Conservation (phyloP, 2,113 vertebrate species). For the Ardeotis arabs region DNA sequence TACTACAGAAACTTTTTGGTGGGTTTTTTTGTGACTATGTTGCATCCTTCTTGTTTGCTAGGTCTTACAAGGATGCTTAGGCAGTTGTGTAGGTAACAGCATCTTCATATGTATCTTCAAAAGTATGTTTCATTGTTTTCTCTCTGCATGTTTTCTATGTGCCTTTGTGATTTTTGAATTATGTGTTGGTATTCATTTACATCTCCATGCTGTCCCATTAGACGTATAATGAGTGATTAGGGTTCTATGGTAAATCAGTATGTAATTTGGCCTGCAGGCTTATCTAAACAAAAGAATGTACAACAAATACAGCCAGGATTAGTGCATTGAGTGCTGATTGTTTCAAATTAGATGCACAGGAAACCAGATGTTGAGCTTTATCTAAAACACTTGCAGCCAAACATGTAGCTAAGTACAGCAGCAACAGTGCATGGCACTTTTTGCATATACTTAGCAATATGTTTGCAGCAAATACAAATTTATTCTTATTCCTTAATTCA, state of each 20-base stretch:
- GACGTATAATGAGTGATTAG: not conserved
- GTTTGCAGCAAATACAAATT: not conserved
- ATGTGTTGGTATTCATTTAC: not conserved
- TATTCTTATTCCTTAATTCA: not conserved
- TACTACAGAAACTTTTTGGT: not conserved
- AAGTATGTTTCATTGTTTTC: not conserved
- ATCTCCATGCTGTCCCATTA: not conserved
- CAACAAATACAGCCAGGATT: conserved; percentile 31
- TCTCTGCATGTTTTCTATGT: not conserved
- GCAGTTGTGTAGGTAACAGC: conserved; percentile 55
- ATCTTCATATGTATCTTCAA: not conserved
- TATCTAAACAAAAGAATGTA: conserved; percentile 37
- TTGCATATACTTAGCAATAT: not conserved
- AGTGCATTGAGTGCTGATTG: conserved; percentile 25
- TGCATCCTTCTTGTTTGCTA: conserved; percentile 16
- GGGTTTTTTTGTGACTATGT: not conserved
- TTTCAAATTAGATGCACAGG: conserved; percentile 20
- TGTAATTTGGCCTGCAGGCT: not conserved
- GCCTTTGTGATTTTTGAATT: not conserved
- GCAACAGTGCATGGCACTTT: not conserved
- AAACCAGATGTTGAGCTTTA: conserved; percentile 40
- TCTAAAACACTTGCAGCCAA: not conserved
- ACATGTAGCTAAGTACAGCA: not conserved
- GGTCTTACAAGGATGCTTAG: conserved; percentile 69
- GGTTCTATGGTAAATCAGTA: not conserved